Evolutionary conservation across 2,888 invertebrate species (phyloP), one percentile per base, ranked within the genome.

Genomic region (Xylocampa areola): DNA sequence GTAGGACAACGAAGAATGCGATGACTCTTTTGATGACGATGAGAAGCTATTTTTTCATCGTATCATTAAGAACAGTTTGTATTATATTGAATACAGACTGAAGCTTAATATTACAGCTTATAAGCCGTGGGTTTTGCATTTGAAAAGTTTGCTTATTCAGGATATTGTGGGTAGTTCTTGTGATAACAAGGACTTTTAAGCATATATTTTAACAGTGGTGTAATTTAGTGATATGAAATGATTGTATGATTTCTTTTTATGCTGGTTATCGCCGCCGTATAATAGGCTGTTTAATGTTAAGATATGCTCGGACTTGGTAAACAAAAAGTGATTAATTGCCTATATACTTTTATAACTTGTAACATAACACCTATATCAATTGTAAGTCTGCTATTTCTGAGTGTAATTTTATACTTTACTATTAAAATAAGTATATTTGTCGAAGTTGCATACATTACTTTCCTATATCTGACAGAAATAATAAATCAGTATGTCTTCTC

Each of bases 401-500:
- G 19, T 53, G 39, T 59, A 39, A 49, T 40, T 39, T 45, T 59
- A 49, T 36, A 37, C 5, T 16, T 23, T 50, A 16, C 2, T 39
- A 6, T 49, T 40, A 16, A 48, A 25, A 13, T 54, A 55, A 44
- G 45, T 59, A 13, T 35, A 39, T 40, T 39, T 44, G 29, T 30
- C 30, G 51, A n/a, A 17, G 47, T 23, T 13, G 33, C 27, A 30
- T 40, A 36, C n/a, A 43, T 29, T 41, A 4, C 23, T 30, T 17
- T 40, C 7, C 10, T 33, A 13, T 37, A 14, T 19, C 14, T 25
- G n/a, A 47, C 11, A 27, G 11, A 21, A 50, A 39, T 3, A 8
- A 7, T 5, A 37, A 32, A 35, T 11, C 27, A 32, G 6, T 3
- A 13, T 17, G 8, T 37, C 17, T 41, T 44, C n/a, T 8, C n/a